phyloP scores from a whole-genome alignment of 2,888 invertebrate species.

The Amphipyra tragopoginis region DNA sequence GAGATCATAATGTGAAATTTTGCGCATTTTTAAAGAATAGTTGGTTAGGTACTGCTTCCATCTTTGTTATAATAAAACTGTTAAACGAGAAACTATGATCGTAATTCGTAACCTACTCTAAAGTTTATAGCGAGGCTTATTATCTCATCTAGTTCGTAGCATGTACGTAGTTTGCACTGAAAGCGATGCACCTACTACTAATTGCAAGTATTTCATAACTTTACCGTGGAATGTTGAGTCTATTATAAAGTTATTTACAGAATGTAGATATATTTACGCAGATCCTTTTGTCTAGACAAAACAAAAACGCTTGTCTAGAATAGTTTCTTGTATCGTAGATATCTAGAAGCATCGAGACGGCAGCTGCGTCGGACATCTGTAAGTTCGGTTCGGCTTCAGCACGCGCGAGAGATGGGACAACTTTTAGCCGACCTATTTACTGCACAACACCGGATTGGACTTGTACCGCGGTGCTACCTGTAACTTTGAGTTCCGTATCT shows the following conservation, averaged over 20 bases:
- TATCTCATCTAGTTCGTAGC: slow-evolving; percentile 30
- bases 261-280: slow-evolving; percentile 20
- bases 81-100: slow-evolving; percentile 19
- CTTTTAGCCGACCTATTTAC: slow-evolving; percentile 73
- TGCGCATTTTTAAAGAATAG: too few relatives aligned
- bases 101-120: slow-evolving; percentile 6
- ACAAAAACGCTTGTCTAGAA: slow-evolving; percentile 44
- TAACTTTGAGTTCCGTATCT: slow-evolving; percentile 62
- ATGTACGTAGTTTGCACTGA: slow-evolving; percentile 28
- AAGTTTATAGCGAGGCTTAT: slow-evolving; percentile 26
- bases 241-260: slow-evolving; percentile 10
- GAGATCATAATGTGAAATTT: too few relatives aligned
- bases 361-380: slow-evolving; percentile 61
- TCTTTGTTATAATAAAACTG: neutral
- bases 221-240: slow-evolving; percentile 3
- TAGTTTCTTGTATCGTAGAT: slow-evolving; percentile 50
- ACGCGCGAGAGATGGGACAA: slow-evolving; percentile 63
- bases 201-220: slow-evolving; percentile 22
- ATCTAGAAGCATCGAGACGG: slow-evolving; percentile 55
- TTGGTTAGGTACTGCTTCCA: too few relatives aligned
- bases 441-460: slow-evolving; percentile 62
- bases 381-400: slow-evolving; percentile 65
- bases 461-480: slow-evolving; percentile 58
- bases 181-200: slow-evolving; percentile 26
- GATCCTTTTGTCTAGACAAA: slow-evolving; percentile 23